Conservation (phyloP, 2,888 invertebrate genomes). For the Plagiodera versicolora region DNA sequence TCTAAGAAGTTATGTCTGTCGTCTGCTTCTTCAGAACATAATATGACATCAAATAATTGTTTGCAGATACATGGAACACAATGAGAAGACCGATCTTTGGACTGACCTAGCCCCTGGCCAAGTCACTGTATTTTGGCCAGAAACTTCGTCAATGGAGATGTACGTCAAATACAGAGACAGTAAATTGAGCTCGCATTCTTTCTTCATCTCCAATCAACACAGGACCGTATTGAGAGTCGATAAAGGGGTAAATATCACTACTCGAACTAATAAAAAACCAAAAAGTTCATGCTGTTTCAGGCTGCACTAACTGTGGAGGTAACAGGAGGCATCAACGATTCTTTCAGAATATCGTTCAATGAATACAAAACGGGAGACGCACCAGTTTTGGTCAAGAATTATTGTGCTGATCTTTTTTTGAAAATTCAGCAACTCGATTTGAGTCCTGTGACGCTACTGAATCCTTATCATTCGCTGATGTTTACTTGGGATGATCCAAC, state of each 20-base stretch:
- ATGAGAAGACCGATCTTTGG: constrained; percentile 83
- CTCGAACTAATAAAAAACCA: too few relatives aligned
- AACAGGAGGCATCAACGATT: constrained; percentile 70
- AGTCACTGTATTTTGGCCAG: constrained; percentile 79
- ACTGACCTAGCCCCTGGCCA: constrained; percentile 71
- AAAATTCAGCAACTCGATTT: constrained; percentile 71
- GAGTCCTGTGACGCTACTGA: constrained; percentile 71
- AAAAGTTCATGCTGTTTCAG: constrained; percentile 48
- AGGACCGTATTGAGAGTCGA: constrained; percentile 80
- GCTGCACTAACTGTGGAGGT: constrained; percentile 72
- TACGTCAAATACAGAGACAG: constrained; percentile 78
- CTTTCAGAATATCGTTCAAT: constrained; percentile 75
- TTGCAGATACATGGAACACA: constrained; percentile 80
- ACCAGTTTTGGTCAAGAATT: constrained; percentile 81
- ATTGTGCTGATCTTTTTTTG: constrained; percentile 78
- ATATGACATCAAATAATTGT: too few relatives aligned
- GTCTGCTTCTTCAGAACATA: too few relatives aligned
- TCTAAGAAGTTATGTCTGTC: too few relatives aligned
- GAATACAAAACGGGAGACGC: constrained; percentile 77
- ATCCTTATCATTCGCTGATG: constrained; percentile 73
- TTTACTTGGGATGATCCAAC: constrained; percentile 88
- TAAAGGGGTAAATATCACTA: constrained; percentile 69
- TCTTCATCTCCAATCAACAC: constrained; percentile 70
- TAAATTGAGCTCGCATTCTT: constrained; percentile 74
- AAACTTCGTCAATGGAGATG: constrained; percentile 79